Evolutionary conservation across 2,113 vertebrate species (phyloP), one percentile per base, ranked within the genome.

Genomic region (Ranitomeya imitator): DNA sequence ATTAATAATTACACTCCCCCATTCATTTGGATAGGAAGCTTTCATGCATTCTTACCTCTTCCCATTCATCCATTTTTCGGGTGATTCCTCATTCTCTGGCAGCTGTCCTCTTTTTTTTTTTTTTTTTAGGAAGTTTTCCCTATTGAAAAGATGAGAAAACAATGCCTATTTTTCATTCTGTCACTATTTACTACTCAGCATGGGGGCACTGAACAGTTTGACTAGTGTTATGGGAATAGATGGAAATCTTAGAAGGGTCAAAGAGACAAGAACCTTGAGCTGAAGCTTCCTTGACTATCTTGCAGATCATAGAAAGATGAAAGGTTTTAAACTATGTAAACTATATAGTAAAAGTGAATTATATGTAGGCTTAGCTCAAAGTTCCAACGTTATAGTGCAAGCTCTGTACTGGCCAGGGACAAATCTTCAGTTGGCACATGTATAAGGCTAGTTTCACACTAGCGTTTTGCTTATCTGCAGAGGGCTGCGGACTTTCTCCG

Each of bases 1-100:
- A 85, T 88, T 88, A 88, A 88, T 88, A 85, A 88, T 88, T 88
- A 88, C 78, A 84, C 87, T 19, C 55, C 31, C 81, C 59, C 82
- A 88, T 88, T 88, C 87, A 84, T 54, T 26, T 85, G 74, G 87
- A 84, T 82, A 85, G 87, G 87, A 85, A 37, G 82, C 87, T 85
- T 88, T 88, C 87, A 88, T 45, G 31, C 71, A 78, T 83, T 88
- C n/a, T 65, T 88, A 54, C 71, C 60, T 83, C 57, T 63, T 18
- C 18, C 87, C 73, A 88, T 88, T 88, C 79, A 85, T 52, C 74
- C 21, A 31, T 54, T 83, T 83, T 65, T 84, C 45, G 19, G 78
- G 80, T 74, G 82, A 84, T 83, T 16, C 69, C 45, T 83, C 76
- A 80, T 65, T 18, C 63, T 52, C 77, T 9, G 63, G 31, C 63